Percentiles rank a stretch among this genome's conserved stretches.
These are phyloP conservation scores for Styela plicata DNA, from an alignment of 23 tunicate species.

Conservation along the genomic window DNA sequence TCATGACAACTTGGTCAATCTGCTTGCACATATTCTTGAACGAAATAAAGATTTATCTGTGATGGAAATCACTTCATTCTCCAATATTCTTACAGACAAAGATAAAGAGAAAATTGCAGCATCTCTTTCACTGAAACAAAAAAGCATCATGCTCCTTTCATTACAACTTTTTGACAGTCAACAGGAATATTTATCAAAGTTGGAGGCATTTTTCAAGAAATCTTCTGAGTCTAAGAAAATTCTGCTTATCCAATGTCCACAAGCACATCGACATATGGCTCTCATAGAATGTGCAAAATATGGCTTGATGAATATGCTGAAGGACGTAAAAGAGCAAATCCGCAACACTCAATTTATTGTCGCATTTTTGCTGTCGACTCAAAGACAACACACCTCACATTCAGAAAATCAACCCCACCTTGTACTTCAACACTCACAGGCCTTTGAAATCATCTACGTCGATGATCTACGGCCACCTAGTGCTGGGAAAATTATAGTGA, in stretches of 20 bases:
- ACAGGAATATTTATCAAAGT: conserved; percentile 34
- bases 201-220: conserved; percentile 30
- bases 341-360: conserved; percentile 27
- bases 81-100: conserved; percentile 47
- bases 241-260: conserved; percentile 67
- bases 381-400: conserved; percentile 15
- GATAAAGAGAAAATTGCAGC: conserved; percentile 36
- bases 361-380: conserved; percentile 46
- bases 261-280: conserved; percentile 35
- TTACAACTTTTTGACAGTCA: conserved; percentile 65
- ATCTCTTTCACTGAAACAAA: not conserved
- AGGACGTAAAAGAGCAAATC: not conserved
- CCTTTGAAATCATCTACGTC: conserved; percentile 41
- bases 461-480: conserved; percentile 51
- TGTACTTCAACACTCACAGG: conserved; percentile 40
- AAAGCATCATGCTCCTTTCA: conserved; percentile 50
- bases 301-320: conserved; percentile 34
- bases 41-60: conserved; percentile 2
- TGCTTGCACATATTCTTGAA: not conserved
- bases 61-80: conserved; percentile 56
- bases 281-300: conserved; percentile 54
- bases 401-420: conserved; percentile 8
- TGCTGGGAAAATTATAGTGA: conserved; percentile 30
- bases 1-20: conserved; percentile 39
- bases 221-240: not conserved